phyloP scores from a whole-genome alignment of 2,888 invertebrate species.

The Scelioninae gen. 1 region DNA sequence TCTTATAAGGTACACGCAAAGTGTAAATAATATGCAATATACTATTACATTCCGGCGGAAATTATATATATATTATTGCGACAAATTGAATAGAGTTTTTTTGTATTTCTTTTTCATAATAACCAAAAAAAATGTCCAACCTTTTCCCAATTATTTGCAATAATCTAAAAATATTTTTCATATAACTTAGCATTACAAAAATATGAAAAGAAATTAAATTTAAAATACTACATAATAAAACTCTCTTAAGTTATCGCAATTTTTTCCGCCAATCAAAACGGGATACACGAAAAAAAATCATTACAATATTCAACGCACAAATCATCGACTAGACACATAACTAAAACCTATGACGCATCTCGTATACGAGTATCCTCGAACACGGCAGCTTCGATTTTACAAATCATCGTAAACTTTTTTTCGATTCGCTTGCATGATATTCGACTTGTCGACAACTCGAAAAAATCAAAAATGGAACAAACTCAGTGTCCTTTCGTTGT shows the following conservation, averaged over 20 bases:
- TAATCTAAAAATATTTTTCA: too few species aligned
- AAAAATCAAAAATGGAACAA: not conserved
- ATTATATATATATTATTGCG: not conserved
- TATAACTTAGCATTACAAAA: too few species aligned
- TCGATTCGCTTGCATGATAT: constrained; percentile 13
- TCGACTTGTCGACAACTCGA: constrained; percentile 2
- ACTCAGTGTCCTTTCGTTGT: not conserved
- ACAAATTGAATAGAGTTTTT: too few species aligned
- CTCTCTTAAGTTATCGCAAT: too few species aligned
- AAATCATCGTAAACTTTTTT: constrained; percentile 11
- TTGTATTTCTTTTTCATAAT: constrained; percentile 18
- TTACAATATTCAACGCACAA: constrained; percentile 54
- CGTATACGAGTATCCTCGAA: constrained; percentile 67
- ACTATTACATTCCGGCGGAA: constrained; percentile 16
- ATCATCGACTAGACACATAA: constrained; percentile 66
- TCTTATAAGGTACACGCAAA: constrained; percentile 62
- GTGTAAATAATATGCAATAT: constrained; percentile 54
- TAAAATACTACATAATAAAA: not conserved
- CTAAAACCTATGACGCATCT: constrained; percentile 67
- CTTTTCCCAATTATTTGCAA: too few species aligned
- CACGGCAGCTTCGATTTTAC: constrained; percentile 56
- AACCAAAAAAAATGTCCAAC: not conserved
- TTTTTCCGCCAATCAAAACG: constrained; percentile 10
- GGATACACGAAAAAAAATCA: constrained; percentile 39
- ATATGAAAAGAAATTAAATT: not conserved